Percentiles rank a stretch among this genome's conserved stretches.
phyloP scores from a whole-genome alignment of 2,797 vertebrate genomes.

The Macroramphosus scolopax region DNA sequence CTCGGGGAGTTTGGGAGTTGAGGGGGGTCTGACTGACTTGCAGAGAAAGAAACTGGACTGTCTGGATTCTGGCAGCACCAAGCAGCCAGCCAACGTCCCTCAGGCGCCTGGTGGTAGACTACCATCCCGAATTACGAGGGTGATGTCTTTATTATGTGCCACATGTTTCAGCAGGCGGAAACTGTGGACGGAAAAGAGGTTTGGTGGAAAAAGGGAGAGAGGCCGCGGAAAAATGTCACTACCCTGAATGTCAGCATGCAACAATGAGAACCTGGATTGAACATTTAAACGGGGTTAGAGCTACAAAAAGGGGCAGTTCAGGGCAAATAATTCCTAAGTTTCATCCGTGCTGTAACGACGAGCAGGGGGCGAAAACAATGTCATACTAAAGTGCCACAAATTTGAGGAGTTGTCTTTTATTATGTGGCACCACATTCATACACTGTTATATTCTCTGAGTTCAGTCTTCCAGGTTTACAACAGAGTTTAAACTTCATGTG shows the following conservation, averaged over 20 bases:
- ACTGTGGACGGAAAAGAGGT: conserved; percentile 20
- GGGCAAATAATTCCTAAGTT: too few species aligned
- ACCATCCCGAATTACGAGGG: conserved; percentile 58
- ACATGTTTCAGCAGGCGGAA: conserved; percentile 51
- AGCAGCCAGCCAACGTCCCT: conserved; percentile 70
- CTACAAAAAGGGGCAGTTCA: conserved; percentile 3
- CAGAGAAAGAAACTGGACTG: conserved; percentile 70
- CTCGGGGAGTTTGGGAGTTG: conserved; percentile 72
- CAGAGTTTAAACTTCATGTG: conserved; percentile 11
- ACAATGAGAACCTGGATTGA: conserved; percentile 24
- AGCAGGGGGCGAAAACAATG: too few species aligned
- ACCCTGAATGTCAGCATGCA: conserved; percentile 23
- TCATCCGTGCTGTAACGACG: too few species aligned
- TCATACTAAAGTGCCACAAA: too few species aligned
- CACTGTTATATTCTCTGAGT: too few species aligned
- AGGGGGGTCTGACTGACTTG: conserved; percentile 74
- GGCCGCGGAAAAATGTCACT: conserved; percentile 47
- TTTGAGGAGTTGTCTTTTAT: too few species aligned
- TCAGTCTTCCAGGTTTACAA: conserved; percentile 10
- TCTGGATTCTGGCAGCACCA: conserved; percentile 71
- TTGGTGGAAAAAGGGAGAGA: conserved; percentile 15
- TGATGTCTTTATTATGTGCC: conserved; percentile 76
- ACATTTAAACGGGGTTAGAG: conserved; percentile 8
- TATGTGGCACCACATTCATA: too few species aligned
- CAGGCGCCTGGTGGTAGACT: conserved; percentile 66